A percentile compares a stretch with the other conserved stretches of the same genome.
Evolutionary conservation across 2,888 invertebrate species (phyloP).

Genomic region (Elysia crispata): DNA sequence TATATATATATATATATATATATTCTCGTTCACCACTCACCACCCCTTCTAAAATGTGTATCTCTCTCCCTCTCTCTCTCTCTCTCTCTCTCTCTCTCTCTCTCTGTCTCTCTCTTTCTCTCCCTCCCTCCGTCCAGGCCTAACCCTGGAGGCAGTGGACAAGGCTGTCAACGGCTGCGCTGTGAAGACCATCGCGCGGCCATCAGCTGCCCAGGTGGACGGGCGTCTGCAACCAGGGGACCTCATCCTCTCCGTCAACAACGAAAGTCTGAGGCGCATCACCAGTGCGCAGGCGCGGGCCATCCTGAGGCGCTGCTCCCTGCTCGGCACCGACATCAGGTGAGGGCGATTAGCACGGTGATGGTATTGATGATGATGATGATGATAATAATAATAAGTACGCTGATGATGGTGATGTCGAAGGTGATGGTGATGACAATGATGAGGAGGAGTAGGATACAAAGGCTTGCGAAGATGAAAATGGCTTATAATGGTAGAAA

Average conservation of each 20-base stretch:
- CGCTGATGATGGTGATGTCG: background rate
- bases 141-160: constrained; percentile 81
- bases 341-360: constrained; percentile 60
- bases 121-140: constrained; percentile 76
- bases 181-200: constrained; percentile 79
- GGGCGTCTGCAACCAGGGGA: constrained; percentile 81
- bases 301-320: constrained; percentile 81
- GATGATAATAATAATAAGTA: background rate
- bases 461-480: background rate
- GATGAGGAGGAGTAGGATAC: background rate
- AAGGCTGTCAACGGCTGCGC: constrained; percentile 81
- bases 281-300: constrained; percentile 82
- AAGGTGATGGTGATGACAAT: background rate
- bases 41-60: no score
- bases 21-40: no score
- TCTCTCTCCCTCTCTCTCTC: no score
- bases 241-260: constrained; percentile 81
- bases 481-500: no score
- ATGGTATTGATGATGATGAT: background rate
- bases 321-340: constrained; percentile 81
- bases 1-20: no score
- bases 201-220: constrained; percentile 81
- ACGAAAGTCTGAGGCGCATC: constrained; percentile 81
- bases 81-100: no score
- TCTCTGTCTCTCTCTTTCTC: no score